A percentile compares a stretch with the other conserved stretches of the same genome.
phyloP scores from a whole-genome alignment of 2,888 invertebrate genomes.

The Dolichopus griseipennis region DNA sequence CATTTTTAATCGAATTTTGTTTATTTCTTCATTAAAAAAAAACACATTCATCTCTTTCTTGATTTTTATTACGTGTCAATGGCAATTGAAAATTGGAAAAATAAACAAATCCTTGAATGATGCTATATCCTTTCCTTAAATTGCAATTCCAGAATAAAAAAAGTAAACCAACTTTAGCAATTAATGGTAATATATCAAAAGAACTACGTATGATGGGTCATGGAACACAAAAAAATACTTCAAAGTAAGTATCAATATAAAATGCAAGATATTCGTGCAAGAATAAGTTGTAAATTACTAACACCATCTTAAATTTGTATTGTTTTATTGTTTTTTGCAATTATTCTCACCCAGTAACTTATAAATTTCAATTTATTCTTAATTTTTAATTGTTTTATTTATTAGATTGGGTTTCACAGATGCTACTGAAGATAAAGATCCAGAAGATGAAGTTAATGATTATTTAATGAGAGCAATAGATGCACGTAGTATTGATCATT shows the following conservation, averaged over 20 bases:
- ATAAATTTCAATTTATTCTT: slow-evolving; percentile 12
- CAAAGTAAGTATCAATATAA: slow-evolving; percentile 47
- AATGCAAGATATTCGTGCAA: neutral
- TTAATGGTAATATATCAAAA: slow-evolving; percentile 75
- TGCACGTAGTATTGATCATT: slow-evolving; percentile 82
- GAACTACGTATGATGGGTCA: slow-evolving; percentile 88
- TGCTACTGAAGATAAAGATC: slow-evolving; percentile 60
- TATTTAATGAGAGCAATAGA: slow-evolving; percentile 94
- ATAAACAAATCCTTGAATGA: no score
- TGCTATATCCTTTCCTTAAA: no score
- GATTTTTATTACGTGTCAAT: no score
- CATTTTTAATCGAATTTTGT: no score
- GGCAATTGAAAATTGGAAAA: no score
- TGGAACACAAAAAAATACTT: slow-evolving; percentile 61
- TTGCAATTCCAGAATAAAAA: neutral
- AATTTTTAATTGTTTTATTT: neutral
- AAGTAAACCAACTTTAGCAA: slow-evolving; percentile 39
- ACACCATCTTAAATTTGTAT: neutral
- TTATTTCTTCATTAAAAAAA: no score
- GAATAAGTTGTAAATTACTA: neutral
- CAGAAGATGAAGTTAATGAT: slow-evolving; percentile 91
- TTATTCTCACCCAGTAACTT: neutral
- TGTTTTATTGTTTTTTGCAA: neutral
- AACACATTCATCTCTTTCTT: no score
- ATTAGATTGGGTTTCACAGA: slow-evolving; percentile 65